Base-by-base conservation (phyloP, 2,888 invertebrate genomes). In the Pyrrhosoma nymphula region DNA sequence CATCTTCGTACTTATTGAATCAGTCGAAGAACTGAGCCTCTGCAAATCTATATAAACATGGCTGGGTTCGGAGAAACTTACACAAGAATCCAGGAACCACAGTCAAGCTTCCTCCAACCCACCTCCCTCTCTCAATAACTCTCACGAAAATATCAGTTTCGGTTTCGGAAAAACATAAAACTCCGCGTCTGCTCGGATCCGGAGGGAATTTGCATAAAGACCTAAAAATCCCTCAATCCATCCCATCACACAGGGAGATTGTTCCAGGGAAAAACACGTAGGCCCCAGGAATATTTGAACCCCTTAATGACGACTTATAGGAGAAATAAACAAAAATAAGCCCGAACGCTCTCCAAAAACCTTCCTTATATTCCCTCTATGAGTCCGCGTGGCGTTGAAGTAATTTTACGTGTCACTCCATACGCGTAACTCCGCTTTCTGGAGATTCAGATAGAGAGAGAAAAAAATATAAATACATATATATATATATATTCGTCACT, bases 281-380 rank as follows among this genome's bases (percentile, higher is more conserved):
- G 69, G 12, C 3, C 82, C 82, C 35, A n/a, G 35, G 82, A 82
- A 82, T 82, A 82, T 82, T 82, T 35, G 82, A 82, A 35, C 82
- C 69, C 82, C 82, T 82, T 82, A 82, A 82, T 82, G 82, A 82
- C 82, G 35, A 82, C 82, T 82, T 82, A 35, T 82, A 82, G 35
- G 16, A 35, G 35, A 82, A 35, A 35, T 16, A 18, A 35, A 82
- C 35, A 82, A 82, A 82, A 82, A 35, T 35, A 26, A 82, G n/a
- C 1, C 10, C 18, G 2, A 30, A 82, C 16, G 18, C 18, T 35
- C 82, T 3, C 82, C 82, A 35, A 18, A 82, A 69, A 69, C 69
- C 69, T 69, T 35, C 82, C 16, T 0, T 14, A 35, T 82, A 26
- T 26, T 26, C 35, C 16, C 30, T 0, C 16, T 16, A 35, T 4